Evolutionary conservation across 2,113 vertebrate genomes (phyloP).

Genomic region (Phyllopteryx taeniolatus): DNA sequence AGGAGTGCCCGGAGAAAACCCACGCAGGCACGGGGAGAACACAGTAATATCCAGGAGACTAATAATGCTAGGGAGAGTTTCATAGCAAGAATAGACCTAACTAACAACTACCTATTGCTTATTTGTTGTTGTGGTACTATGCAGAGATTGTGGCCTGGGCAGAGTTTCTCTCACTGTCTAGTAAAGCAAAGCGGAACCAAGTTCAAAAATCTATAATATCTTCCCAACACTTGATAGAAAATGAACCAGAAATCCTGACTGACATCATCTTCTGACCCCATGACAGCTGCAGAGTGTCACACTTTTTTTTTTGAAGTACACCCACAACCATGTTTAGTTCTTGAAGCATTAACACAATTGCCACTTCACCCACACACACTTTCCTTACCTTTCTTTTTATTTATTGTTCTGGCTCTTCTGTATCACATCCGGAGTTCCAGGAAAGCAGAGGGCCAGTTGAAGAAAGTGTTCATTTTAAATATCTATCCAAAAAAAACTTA

Average conservation of each 20-base stretch:
- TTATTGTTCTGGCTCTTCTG: conserved; percentile 25
- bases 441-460: conserved; percentile 33
- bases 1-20: too few species aligned
- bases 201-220: background rate
- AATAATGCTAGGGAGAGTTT: background rate
- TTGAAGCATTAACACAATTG: conserved; percentile 16
- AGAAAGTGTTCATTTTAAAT: background rate
- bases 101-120: background rate
- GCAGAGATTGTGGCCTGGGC: background rate
- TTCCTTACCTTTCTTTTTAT: conserved; percentile 39
- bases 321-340: conserved; percentile 29
- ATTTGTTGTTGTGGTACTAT: background rate
- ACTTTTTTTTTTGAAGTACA: conserved; percentile 42
- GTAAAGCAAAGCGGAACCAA: background rate
- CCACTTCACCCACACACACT: conserved; percentile 29
- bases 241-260: conserved; percentile 15
- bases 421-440: conserved; percentile 25
- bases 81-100: background rate
- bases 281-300: conserved; percentile 30
- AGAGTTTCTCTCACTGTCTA: background rate
- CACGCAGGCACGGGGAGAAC: too few species aligned
- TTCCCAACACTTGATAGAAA: background rate
- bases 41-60: too few species aligned
- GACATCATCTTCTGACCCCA: conserved; percentile 11
- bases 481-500: background rate